Evolutionary conservation across 1,140 invertebrate genomes (phyloP), one percentile per base, ranked within the genome.

Genomic region (Cataglyphis hispanica): DNA sequence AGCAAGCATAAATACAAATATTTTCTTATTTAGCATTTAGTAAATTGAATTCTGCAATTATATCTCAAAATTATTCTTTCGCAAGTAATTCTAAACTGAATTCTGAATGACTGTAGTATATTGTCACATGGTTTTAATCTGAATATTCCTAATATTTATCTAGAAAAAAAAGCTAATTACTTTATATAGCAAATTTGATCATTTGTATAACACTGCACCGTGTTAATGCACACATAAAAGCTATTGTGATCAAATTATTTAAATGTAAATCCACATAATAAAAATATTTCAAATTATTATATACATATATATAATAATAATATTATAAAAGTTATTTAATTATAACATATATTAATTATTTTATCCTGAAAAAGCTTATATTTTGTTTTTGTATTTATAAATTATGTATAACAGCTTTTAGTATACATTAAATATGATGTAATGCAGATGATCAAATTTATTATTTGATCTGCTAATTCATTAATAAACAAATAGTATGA

Each of bases 41-140:
- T 43, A 81, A 22, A 10, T 67, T 16, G 27, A 63, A 76, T 43
- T 70, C 2, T 7, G 7, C 6, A n/a, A 53, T 61, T 85, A 60
- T 22, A 13, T 2, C 10, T 85, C 75, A 74, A 31, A 80, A 89
- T 25, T n/a, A 40, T 85, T 63, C 69, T 63, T 53, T 53, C 37
- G 34, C 31, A 72, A 11, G 16, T 13, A 70, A 75, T n/a, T 75
- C 16, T n/a, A n/a, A n/a, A n/a, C n/a, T n/a, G n/a, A n/a, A n/a
- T n/a, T n/a, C n/a, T n/a, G n/a, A n/a, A 74, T 61, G 60, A 87
- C 27, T 25, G 27, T 37, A 64, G 11, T 25, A 19, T 46, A 34
- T 25, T 77, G 27, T 67, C 50, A 37, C n/a, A 10, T 46, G 10
- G 40, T 43, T 43, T 43, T 10, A 11, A 1, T 19, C 53, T 80